Percentiles rank a stretch among this genome's conserved stretches.
Conservation (phyloP, 2,797 vertebrate species). For the Phrynocephalus vlangalii region DNA sequence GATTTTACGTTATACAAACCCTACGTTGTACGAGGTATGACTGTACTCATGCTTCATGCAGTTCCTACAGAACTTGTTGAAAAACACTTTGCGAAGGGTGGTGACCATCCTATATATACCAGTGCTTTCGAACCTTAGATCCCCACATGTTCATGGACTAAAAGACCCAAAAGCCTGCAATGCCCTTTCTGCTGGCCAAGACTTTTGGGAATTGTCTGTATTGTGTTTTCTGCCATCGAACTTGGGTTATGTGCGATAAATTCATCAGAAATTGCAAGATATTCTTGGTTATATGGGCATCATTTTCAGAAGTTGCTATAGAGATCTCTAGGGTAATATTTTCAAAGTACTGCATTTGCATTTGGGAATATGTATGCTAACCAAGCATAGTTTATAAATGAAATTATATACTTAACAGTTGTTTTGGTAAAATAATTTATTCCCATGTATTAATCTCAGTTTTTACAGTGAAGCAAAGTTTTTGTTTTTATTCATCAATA, state of each 20-base stretch:
- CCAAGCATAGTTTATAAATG: slow-evolving; percentile 23
- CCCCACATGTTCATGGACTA: no score
- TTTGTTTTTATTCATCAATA: slow-evolving; percentile 17
- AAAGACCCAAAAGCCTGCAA: no score
- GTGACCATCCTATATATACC: no score
- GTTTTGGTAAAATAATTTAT: neutral
- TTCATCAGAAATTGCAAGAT: neutral
- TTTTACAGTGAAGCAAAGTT: neutral
- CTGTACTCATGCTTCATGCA: no score
- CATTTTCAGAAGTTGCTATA: slow-evolving; percentile 36
- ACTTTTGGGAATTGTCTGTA: neutral
- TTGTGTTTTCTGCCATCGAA: neutral
- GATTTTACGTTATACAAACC: no score
- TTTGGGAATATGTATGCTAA: slow-evolving; percentile 17
- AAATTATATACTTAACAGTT: neutral
- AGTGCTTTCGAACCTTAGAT: no score
- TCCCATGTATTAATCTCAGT: neutral
- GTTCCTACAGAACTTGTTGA: no score
- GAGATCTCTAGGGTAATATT: slow-evolving; percentile 17
- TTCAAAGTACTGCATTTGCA: slow-evolving; percentile 5
- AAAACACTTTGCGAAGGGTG: no score
- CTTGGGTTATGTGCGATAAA: neutral
- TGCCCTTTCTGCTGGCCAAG: no score
- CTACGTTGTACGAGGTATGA: no score
- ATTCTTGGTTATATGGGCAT: neutral